These are phyloP conservation scores for Perizoma flavofasciatum DNA, from an alignment of 2,888 invertebrate genomes.

Conservation along the genomic window DNA sequence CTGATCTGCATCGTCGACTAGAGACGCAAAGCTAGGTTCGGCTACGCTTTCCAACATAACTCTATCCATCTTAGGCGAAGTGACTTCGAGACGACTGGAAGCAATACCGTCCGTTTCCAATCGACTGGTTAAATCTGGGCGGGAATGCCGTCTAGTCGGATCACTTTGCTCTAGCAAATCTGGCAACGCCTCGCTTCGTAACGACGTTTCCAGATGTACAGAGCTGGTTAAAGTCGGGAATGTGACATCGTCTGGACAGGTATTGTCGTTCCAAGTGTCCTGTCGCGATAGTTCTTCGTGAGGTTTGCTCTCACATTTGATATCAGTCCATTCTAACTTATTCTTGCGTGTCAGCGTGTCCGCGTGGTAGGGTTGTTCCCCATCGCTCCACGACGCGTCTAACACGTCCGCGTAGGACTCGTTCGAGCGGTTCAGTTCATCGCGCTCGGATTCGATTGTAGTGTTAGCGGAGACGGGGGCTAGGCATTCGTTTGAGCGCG, in stretches of 20 bases:
- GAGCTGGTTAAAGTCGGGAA: slow-evolving; percentile 92
- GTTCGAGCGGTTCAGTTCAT: slow-evolving; percentile 75
- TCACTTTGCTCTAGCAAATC: slow-evolving; percentile 73
- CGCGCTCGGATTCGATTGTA: slow-evolving; percentile 66
- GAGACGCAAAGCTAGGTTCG: slow-evolving; percentile 66
- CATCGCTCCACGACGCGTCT: slow-evolving; percentile 73
- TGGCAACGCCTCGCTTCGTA: slow-evolving; percentile 84
- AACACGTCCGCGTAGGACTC: slow-evolving; percentile 75
- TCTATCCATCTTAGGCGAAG: slow-evolving; percentile 41
- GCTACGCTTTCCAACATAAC: slow-evolving; percentile 56
- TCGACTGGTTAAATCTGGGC: slow-evolving; percentile 71
- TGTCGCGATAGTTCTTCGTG: slow-evolving; percentile 50
- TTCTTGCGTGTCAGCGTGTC: slow-evolving; percentile 46
- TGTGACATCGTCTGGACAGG: slow-evolving; percentile 90
- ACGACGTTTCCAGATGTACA: slow-evolving; percentile 87
- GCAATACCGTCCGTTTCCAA: slow-evolving; percentile 54
- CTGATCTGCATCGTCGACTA: slow-evolving; percentile 80
- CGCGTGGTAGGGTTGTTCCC: slow-evolving; percentile 47
- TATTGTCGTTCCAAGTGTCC: slow-evolving; percentile 93
- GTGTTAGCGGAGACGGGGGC: slow-evolving; percentile 66
- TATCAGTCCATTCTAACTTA: slow-evolving; percentile 65
- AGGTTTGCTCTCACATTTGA: slow-evolving; percentile 47
- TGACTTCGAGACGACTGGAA: slow-evolving; percentile 54
- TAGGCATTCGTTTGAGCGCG: slow-evolving; percentile 75
- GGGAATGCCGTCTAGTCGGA: slow-evolving; percentile 51